Evolutionary conservation across 1,140 invertebrate genomes (phyloP), one percentile per base, ranked within the genome.

Genomic region (Pararge aegeria): DNA sequence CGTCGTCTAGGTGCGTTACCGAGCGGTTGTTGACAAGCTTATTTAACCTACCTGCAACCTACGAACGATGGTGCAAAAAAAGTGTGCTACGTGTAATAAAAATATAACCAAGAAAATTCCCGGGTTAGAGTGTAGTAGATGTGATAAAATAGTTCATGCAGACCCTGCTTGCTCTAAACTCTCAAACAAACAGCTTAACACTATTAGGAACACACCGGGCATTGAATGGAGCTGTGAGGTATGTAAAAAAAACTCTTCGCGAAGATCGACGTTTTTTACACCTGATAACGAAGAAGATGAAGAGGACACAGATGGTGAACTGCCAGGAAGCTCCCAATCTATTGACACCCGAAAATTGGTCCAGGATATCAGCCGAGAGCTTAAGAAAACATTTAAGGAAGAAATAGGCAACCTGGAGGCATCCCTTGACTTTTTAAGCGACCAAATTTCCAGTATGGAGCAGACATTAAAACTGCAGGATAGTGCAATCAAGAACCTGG

Each of bases 141-240:
- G 61, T 38, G 38, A 48, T 10, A 51, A 48, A 40, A 58, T 68
- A 16, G 50, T 65, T 7, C 24, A 27, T 7, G 24, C 24, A 4
- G 7, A 3, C 24, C 24, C 3, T 27, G 24, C 3, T 4, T 27
- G 24, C 7, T 3, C 24, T 3, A 27, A 27, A 7, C 24, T 27
- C 3, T 27, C 24, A 3, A 27, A 27, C 7, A 27, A 27, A 27
- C 24, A 27, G 24, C 24, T 27, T 3, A 7, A 3, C 3, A 27
- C 24, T 27, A 3, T 27, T 27, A 3, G 24, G 5, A 72, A 69
- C 24, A 54, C 73, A 1, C 29, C 60, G 10, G 63, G 65, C 1
- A 61, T 70, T 19, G 69, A 72, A 37, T 72, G 73, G 63, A 69
- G 59, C 18, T 71, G 72, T 30, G 64, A 65, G 9, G 62, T 64